A percentile compares a stretch with the other conserved stretches of the same genome.
Conservation (phyloP, 2,888 invertebrate genomes). For the Hydriomena furcata region DNA sequence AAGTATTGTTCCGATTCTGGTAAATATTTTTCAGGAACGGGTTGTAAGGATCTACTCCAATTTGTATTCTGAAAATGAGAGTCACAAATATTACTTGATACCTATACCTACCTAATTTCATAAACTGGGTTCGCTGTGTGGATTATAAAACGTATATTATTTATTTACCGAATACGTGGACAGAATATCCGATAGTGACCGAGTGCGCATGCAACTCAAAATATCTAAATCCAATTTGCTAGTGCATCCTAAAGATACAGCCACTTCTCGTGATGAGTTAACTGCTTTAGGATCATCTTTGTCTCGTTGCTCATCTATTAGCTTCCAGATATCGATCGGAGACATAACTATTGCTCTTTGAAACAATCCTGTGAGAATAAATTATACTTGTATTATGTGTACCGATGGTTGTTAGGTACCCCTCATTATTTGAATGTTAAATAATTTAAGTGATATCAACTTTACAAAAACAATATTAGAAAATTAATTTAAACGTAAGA, state of each 20-base stretch:
- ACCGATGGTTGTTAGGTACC: no score
- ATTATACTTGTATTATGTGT: no score
- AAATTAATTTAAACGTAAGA: no score
- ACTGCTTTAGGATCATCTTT: slow-evolving; percentile 60
- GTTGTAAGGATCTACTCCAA: slow-evolving; percentile 83
- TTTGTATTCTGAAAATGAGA: slow-evolving; percentile 77
- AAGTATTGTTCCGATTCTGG: slow-evolving; percentile 85
- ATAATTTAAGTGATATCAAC: no score
- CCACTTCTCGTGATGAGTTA: slow-evolving; percentile 80
- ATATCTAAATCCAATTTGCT: slow-evolving; percentile 77
- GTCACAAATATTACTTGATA: not conserved
- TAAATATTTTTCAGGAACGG: slow-evolving; percentile 85
- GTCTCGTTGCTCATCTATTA: slow-evolving; percentile 49
- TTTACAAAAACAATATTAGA: not conserved
- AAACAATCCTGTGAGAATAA: slow-evolving; percentile 79
- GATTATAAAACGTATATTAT: no score
- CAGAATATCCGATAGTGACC: slow-evolving; percentile 84
- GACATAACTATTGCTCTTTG: slow-evolving; percentile 88
- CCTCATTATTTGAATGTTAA: no score
- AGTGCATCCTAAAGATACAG: slow-evolving; percentile 79
- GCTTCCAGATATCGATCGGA: slow-evolving; percentile 71
- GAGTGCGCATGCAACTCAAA: slow-evolving; percentile 85
- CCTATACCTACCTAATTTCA: no score
- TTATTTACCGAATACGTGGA: slow-evolving; percentile 65
- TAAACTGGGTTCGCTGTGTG: no score